Conservation (phyloP, 2,888 invertebrate species). For the Phengaris alcon region DNA sequence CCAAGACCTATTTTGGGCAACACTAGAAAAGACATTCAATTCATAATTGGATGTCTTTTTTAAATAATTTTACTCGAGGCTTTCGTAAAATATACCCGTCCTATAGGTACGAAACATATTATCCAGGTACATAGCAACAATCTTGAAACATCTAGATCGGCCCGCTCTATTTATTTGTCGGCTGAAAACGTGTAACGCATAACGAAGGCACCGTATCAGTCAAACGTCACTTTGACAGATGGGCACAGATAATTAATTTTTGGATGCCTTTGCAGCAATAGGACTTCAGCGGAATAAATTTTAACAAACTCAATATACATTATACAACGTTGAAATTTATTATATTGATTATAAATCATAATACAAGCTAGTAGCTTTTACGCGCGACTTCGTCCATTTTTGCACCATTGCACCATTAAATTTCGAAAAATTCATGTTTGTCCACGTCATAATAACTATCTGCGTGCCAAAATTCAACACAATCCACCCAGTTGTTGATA, state of each 20-base stretch:
- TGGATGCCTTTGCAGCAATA: not conserved
- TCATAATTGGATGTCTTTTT: not conserved
- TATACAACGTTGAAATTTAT: too few species aligned
- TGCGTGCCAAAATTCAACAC: too few species aligned
- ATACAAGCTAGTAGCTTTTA: too few species aligned
- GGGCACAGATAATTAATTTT: slow-evolving; percentile 22
- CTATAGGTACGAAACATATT: not conserved
- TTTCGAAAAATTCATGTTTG: too few species aligned
- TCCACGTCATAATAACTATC: too few species aligned
- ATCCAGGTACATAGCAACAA: not conserved
- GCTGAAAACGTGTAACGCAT: slow-evolving; percentile 10
- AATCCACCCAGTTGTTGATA: too few species aligned
- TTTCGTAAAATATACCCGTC: not conserved
- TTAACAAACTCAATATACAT: not conserved
- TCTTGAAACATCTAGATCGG: not conserved
- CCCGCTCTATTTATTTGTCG: not conserved
- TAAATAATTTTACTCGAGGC: not conserved
- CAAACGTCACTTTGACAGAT: slow-evolving; percentile 28
- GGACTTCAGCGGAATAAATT: not conserved
- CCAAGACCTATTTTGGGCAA: too few species aligned
- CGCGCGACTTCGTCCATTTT: too few species aligned
- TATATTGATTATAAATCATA: too few species aligned
- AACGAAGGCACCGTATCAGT: slow-evolving; percentile 21
- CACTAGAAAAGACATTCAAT: not conserved
- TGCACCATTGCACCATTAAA: too few species aligned